Percentiles rank a stretch among this genome's conserved stretches.
Evolutionary conservation across 2,113 vertebrate species (phyloP).

Genomic region (Sceloporus undulatus): DNA sequence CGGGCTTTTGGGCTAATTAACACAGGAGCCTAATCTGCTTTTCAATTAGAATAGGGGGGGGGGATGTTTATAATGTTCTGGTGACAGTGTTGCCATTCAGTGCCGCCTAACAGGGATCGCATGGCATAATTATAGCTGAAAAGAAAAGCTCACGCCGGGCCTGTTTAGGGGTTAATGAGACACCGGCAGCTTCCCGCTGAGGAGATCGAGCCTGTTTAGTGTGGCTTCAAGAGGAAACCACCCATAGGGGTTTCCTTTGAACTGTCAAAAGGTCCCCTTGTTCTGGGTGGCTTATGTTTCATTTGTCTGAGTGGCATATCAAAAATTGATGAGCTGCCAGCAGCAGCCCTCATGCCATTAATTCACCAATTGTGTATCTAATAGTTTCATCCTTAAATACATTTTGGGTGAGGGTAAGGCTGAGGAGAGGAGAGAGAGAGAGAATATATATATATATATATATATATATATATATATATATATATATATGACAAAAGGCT

Average conservation of each 20-base stretch:
- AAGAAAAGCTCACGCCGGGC: slow-evolving; percentile 92
- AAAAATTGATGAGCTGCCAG: slow-evolving; percentile 99
- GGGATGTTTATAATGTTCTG: slow-evolving; percentile 85
- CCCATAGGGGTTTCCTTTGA: slow-evolving; percentile 99
- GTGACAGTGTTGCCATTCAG: slow-evolving; percentile 86
- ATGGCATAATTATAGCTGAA: slow-evolving; percentile 89
- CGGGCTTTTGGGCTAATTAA: slow-evolving; percentile 89
- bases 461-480: not conserved
- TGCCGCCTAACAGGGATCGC: slow-evolving; percentile 84
- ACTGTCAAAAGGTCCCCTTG: slow-evolving; percentile 99
- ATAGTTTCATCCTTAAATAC: slow-evolving; percentile 88
- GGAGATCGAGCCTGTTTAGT: slow-evolving; percentile 89
- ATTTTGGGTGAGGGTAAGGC: slow-evolving; percentile 82
- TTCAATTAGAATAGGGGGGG: slow-evolving; percentile 89
- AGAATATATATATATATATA: slow-evolving; percentile 44
- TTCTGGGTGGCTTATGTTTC: slow-evolving; percentile 99
- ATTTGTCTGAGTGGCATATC: slow-evolving; percentile 99
- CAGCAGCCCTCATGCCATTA: slow-evolving; percentile 93
- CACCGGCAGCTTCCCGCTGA: slow-evolving; percentile 96
- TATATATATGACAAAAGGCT: slow-evolving; percentile 66
- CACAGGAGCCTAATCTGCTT: slow-evolving; percentile 87
- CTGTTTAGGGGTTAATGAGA: slow-evolving; percentile 99
- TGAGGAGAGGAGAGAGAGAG: slow-evolving; percentile 62
- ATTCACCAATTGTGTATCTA: slow-evolving; percentile 95
- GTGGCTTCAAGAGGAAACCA: slow-evolving; percentile 98